Base-by-base conservation (phyloP, 2,113 vertebrate species). In the Sapajus apella region DNA sequence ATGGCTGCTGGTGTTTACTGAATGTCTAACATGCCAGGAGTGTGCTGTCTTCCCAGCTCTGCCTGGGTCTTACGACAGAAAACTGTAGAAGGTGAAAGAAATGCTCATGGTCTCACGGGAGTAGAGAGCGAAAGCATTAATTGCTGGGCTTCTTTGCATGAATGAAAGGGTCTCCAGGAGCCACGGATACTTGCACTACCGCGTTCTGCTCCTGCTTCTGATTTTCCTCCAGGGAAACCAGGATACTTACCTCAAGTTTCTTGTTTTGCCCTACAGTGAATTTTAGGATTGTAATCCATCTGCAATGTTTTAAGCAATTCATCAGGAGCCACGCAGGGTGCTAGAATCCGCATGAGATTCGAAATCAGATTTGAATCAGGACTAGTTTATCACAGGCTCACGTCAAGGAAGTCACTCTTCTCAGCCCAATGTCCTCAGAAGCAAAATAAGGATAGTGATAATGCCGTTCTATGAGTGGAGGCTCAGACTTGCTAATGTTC, bases 141-240 rank as follows among this genome's bases (percentile, higher is more conserved):
- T 1, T 16, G 66, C 90, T 30, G 23, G 47, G 52, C n/a, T 20
- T 45, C n/a, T 11, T 13, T n/a, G 17, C 43, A 8, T 45, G 43
- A 61, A 45, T 20, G 16, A 56, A 72, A 35, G 82, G 21, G 27
- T 47, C 37, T 47, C 5, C 23, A 5, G 0, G 77, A 58, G 25
- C 37, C 47, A 47, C 17, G 20, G n/a, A 11, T 58, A 1, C 43
- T 20, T 66, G 6, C 4, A n/a, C 14, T 10, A 3, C 37, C 0
- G 0, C 6, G 13, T 5, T 8, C 3, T 4, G 16, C n/a, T 1
- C 30, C 21, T 4, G 52, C 1, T 1, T 18, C 7, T 8, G n/a
- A 20, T 16, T 27, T 45, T 70, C 43, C 40, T 81, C 35, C 37
- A 10, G 81, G 77, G 6, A 47, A 23, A 11, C 14, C 16, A 27